Percentiles rank a stretch among this genome's conserved stretches.
Conservation (phyloP, 2,113 vertebrate species). For the Lanius collurio region DNA sequence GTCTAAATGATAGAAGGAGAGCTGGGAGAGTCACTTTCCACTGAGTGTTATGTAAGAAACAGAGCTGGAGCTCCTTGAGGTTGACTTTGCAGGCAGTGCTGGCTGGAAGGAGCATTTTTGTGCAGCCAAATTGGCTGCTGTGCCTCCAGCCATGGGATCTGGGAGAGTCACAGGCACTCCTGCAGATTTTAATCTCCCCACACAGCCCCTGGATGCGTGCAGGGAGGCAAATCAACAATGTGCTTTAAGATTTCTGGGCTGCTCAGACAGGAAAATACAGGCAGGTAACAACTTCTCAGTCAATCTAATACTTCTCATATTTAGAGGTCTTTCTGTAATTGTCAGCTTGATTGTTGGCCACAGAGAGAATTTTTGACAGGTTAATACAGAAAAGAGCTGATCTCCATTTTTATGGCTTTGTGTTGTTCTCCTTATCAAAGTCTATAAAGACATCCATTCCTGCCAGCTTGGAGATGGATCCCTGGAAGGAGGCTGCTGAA, state of each 20-base stretch:
- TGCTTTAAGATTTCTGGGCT: background rate
- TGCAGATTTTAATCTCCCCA: background rate
- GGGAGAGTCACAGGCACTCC: background rate
- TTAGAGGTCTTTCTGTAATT: background rate
- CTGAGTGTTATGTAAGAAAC: background rate
- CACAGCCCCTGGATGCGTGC: background rate
- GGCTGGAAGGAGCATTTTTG: background rate
- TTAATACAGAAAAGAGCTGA: background rate
- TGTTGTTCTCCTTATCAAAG: background rate
- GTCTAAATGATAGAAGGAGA: background rate
- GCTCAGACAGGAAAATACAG: background rate
- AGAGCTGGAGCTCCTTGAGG: constrained; percentile 20
- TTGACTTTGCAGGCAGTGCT: constrained; percentile 29
- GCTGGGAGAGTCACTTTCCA: background rate
- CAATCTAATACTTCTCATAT: background rate
- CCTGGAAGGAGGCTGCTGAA: background rate
- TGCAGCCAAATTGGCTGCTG: background rate
- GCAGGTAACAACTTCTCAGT: background rate
- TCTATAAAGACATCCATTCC: background rate
- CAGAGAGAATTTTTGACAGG: background rate
- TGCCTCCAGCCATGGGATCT: background rate
- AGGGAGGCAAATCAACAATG: background rate
- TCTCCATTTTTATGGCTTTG: constrained; percentile 5
- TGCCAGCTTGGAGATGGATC: background rate
- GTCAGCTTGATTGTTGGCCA: background rate